A percentile compares a stretch with the other conserved stretches of the same genome.
Evolutionary conservation across 2,888 invertebrate species (phyloP).

Genomic region (Diadegma fenestrale): DNA sequence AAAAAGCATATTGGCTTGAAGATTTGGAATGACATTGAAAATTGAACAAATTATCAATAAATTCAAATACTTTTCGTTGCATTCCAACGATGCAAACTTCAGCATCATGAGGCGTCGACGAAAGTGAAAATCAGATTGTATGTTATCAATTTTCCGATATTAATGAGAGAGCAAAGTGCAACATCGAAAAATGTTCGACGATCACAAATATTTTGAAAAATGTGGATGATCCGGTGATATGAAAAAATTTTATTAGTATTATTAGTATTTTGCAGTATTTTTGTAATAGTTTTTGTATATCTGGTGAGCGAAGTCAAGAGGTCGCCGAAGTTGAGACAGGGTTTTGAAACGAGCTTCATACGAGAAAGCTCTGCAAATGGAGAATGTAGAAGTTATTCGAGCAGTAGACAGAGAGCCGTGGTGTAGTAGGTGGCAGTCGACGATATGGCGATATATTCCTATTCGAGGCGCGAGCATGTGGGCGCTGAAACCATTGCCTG

Average conservation of each 20-base stretch:
- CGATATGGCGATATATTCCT: constrained; percentile 55
- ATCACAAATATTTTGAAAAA: background rate
- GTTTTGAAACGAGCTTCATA: constrained; percentile 20
- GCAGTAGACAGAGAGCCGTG: constrained; percentile 20
- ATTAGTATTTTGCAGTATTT: no score
- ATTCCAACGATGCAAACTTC: no score
- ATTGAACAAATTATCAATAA: no score
- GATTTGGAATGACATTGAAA: no score
- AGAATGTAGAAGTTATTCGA: constrained; percentile 56
- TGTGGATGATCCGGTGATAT: no score
- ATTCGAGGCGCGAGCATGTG: constrained; percentile 61
- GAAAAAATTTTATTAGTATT: no score
- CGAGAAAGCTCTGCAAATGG: constrained; percentile 54
- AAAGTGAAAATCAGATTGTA: no score
- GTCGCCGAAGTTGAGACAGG: background rate
- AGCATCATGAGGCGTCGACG: no score
- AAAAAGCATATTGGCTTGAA: no score
- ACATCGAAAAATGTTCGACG: background rate
- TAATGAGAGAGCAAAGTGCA: background rate
- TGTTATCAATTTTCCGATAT: no score
- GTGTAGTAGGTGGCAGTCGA: constrained; percentile 54
- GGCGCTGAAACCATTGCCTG: constrained; percentile 59
- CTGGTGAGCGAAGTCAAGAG: background rate
- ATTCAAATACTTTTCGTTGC: no score
- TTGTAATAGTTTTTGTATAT: background rate